Evolutionary conservation across 2,113 vertebrate species (phyloP), one percentile per base, ranked within the genome.

Genomic region (Lethenteron reissneri): DNA sequence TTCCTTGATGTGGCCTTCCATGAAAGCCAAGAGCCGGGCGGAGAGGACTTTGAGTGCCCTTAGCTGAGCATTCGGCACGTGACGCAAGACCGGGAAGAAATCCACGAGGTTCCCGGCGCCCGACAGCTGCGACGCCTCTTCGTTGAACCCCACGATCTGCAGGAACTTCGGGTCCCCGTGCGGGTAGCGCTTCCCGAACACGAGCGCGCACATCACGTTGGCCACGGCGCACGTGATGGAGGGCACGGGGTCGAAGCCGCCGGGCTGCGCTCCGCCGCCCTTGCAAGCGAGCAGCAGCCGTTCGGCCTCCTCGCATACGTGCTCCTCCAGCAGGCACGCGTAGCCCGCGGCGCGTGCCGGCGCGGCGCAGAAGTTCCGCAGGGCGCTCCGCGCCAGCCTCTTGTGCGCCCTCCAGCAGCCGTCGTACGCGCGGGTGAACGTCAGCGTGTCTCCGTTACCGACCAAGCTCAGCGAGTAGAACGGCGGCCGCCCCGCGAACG

Each of bases 121-220:
- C 19, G 71, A 74, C 1, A 77, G 79, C 0, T 81, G 78, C 1
- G 73, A 78, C 2, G 95, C 94, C 2, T 88, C 83, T 0, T 83
- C 77, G 10, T 14, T 76, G 58, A 90, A 56, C 76, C 82, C 79
- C 56, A 92, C 75, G 2, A 92, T 0, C 15, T 75, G 64, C 58
- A 91, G 15, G 74, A 95, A 80, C 74, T 89, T 86, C 69, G 84
- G 71, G n/a, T 88, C 81, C 0, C 81, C 71, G n/a, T 87, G 82
- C 73, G 76, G 77, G 1, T 89, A 88, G 21, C 83, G 81, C 8
- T 79, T 81, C 10, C 86, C 87, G 6, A 89, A 91, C 78, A 87
- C 90, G 75, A 92, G 88, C 58, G 84, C 88, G 57, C 85, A 88
- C 75, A 92, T 86, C 70, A 91, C 84, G 1, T 91, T 92, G 21